Percentiles rank a stretch among this genome's conserved stretches.
Conservation (phyloP, 37 sponge, comb jelly and placozoan species). For the Chondrosia reniformis region DNA sequence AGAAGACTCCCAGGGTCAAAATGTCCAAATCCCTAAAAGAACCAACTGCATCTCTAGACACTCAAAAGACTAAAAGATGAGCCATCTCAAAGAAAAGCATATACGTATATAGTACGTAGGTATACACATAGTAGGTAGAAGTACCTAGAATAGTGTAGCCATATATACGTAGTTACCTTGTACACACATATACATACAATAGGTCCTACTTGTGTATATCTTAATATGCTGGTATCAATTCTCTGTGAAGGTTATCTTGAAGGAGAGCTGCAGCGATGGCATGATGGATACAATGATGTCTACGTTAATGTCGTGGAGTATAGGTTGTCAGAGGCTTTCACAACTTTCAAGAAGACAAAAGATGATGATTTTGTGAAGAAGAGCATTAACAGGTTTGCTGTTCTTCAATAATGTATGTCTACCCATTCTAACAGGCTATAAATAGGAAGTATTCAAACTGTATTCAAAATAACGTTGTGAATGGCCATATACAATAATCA, state of each 20-base stretch:
- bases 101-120: too few species aligned
- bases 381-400: conserved; percentile 36
- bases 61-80: too few species aligned
- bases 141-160: too few species aligned
- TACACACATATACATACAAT: not conserved
- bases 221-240: not conserved
- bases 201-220: not conserved
- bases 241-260: conserved; percentile 43
- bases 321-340: conserved; percentile 62
- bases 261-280: conserved; percentile 49
- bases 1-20: too few species aligned
- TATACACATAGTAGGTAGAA: too few species aligned
- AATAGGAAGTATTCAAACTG: not conserved
- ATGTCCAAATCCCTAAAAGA: too few species aligned
- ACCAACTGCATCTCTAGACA: too few species aligned
- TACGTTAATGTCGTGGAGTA: conserved; percentile 81
- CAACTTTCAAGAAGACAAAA: conserved; percentile 42
- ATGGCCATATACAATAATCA: too few species aligned
- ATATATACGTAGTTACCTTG: not conserved
- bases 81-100: too few species aligned
- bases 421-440: not conserved
- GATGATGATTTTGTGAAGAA: conserved; percentile 63
- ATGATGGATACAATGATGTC: conserved; percentile 43
- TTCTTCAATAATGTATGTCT: not conserved
- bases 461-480: too few species aligned